Evolutionary conservation across 2,113 vertebrate genomes (phyloP), one percentile per base, ranked within the genome.

Genomic region (Cariama cristata): DNA sequence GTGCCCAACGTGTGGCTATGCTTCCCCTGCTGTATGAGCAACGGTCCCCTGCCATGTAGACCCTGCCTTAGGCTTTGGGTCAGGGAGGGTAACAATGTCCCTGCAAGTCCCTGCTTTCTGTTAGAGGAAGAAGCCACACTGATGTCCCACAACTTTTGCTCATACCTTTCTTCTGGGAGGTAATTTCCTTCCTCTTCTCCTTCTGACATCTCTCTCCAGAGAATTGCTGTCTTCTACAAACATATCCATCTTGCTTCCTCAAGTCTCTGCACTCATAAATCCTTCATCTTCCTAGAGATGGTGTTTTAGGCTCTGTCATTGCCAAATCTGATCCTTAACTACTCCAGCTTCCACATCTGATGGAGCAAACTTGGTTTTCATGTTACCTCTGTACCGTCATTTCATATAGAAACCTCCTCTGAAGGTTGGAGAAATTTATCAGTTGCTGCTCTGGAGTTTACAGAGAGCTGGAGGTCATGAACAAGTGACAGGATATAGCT

Each of bases 201-300:
- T 71, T 50, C 66, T 71, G 67, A 66, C 2, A 1, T 47, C 22
- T 86, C 56, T 79, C 94, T 91, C 89, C 49, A 50, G 94, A 69
- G 96, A 94, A 84, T 71, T 79, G 38, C 86, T 93, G 81, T 91
- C 93, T 91, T 94, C 91, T 76, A 0, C 66, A 71, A 90, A 58
- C 63, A 53, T 75, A 82, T 77, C 89, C 67, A 50, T 97, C 86
- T 89, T 94, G 45, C 71, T 93, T 91, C 81, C 40, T 52, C 23
- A 24, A 50, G 88, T 60, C 86, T 91, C 80, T 27, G 62, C n/a
- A 11, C 67, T 96, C 93, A 95, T 97, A 93, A 96, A 96, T 95
- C 87, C 87, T 95, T 95, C 77, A 93, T 95, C 67, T 94, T 93
- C 77, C 28, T 72, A 8, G 45, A 91, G 71, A 87, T 1, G 1